Evolutionary conservation across 2,113 vertebrate species (phyloP).

Genomic region (Dromaius novaehollandiae): DNA sequence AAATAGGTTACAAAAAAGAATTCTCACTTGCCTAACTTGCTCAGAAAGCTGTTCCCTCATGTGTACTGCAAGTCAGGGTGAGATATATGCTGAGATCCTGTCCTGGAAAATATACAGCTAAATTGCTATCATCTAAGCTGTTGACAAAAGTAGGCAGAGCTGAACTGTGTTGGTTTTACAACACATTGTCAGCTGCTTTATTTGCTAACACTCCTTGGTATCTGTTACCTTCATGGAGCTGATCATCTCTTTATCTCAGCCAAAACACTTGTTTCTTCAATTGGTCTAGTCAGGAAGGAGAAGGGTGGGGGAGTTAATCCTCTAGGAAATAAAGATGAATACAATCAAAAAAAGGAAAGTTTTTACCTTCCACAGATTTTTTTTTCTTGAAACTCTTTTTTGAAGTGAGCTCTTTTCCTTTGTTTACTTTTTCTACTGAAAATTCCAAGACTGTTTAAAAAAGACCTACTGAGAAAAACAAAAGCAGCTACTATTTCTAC

Average conservation of each 20-base stretch:
- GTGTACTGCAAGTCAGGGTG: not conserved
- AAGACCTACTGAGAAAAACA: not conserved
- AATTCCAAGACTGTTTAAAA: not conserved
- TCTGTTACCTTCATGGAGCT: not conserved
- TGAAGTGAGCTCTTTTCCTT: not conserved
- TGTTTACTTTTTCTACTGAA: not conserved
- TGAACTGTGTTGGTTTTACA: not conserved
- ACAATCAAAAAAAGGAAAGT: not conserved
- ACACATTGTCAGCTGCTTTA: not conserved
- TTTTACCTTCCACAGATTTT: not conserved
- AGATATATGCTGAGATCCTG: not conserved
- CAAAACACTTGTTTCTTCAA: not conserved
- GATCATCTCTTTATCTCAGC: not conserved
- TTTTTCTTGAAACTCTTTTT: not conserved
- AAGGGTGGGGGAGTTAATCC: not conserved
- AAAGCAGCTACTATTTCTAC: not conserved
- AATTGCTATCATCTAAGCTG: not conserved
- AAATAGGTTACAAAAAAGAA: slow-evolving; percentile 17
- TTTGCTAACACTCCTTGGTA: not conserved
- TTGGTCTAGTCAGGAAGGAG: not conserved
- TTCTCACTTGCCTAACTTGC: not conserved
- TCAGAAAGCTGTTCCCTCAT: not conserved
- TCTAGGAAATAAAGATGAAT: not conserved
- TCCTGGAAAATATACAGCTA: not conserved
- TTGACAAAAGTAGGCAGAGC: not conserved